Conservation (phyloP, 2,113 vertebrate species). For the Tauraco erythrolophus region DNA sequence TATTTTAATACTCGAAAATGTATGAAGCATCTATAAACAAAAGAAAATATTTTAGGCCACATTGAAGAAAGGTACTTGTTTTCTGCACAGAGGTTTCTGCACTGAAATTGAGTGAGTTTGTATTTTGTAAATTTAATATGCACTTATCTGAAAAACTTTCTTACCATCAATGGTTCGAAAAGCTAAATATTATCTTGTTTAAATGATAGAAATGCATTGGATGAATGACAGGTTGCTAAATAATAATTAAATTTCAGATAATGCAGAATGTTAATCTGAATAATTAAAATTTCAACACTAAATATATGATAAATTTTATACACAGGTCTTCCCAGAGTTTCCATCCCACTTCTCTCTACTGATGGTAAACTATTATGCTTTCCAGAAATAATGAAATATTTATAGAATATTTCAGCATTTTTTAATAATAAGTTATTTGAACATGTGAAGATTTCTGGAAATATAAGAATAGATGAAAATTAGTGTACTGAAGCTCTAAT, state of each 20-base stretch:
- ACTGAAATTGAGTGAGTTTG: neutral
- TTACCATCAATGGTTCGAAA: neutral
- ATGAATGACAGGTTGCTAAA: neutral
- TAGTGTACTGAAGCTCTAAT: neutral
- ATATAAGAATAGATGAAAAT: neutral
- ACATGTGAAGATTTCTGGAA: neutral
- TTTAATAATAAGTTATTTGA: neutral
- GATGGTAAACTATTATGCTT: neutral
- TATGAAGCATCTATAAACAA: neutral
- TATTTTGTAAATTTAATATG: neutral
- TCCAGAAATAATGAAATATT: neutral
- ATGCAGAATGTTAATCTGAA: neutral
- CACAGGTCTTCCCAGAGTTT: neutral
- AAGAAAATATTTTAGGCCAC: neutral
- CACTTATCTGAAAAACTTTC: neutral
- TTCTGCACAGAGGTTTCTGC: neutral
- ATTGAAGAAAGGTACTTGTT: neutral
- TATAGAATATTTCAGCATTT: too few relatives aligned
- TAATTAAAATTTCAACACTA: neutral
- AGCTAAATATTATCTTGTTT: neutral
- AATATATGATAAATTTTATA: neutral
- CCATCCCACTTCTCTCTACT: neutral
- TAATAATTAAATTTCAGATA: neutral
- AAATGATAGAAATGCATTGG: neutral
- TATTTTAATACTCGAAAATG: neutral